Evolutionary conservation across 2,113 vertebrate species (phyloP), one percentile per base, ranked within the genome.

Genomic region (Platycercus adscitus): DNA sequence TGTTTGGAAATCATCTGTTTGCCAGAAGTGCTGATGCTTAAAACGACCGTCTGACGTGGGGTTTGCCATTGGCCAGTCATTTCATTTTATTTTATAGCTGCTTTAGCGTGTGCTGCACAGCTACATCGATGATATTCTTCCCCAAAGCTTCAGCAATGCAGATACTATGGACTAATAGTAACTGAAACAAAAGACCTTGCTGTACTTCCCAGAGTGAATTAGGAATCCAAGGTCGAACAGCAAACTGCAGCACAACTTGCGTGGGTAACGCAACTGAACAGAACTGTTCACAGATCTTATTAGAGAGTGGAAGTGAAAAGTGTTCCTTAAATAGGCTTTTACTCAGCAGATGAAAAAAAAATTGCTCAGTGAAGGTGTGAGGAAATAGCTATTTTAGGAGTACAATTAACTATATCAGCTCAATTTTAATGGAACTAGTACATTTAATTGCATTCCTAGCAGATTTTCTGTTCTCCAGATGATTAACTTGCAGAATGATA

Each of bases 141-240:
- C 66, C 15, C 1, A 95, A 73, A 72, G 83, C 81, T 97, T 96
- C 96, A 94, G 96, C 97, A 97, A 53, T 98, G 97, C 97, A 96
- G 97, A 91, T 96, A 31, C 73, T 80, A 14, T 63, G 95, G 82
- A 65, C 82, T 94, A 91, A 93, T n/a, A 91, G 91, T 88, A 97
- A 91, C 81, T 81, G 94, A 94, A 97, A 95, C 88, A 94, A 95
- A 96, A 97, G 91, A 92, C 78, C 84, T 97, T 68, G 28, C 79
- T 70, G 84, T 84, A 91, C 81, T 83, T 95, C 63, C 71, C 28
- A 5, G 56, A 85, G 58, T 37, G 68, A 96, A 89, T 91, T 61
- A 75, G 52, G 93, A 89, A 95, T 89, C 97, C 98, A 98, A 98
- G 98, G 98, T 98, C 95, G 65, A 96, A 91, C n/a, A 89, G 78